Conservation (phyloP, 2,888 invertebrate genomes). For the Drosophila tripunctata region DNA sequence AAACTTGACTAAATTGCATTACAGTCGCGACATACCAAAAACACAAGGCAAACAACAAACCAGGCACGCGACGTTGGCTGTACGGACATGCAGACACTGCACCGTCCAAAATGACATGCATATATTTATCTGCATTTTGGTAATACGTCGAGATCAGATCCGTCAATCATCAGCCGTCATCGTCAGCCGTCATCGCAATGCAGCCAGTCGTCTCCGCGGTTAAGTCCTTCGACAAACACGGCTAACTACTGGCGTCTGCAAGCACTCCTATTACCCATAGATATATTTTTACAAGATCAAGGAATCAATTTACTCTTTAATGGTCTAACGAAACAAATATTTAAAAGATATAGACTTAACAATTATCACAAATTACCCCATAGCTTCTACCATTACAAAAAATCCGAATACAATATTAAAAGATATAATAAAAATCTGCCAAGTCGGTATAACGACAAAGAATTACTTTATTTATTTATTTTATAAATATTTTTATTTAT, state of each 20-base stretch:
- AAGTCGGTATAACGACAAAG: too few relatives aligned
- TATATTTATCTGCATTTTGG: slow-evolving; percentile 7
- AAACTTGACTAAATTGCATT: slow-evolving; percentile 7
- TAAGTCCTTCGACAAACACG: slow-evolving; percentile 7
- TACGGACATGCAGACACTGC: slow-evolving; percentile 2
- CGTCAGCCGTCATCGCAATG: not conserved
- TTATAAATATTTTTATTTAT: too few relatives aligned
- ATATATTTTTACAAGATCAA: not conserved
- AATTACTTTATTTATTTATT: too few relatives aligned
- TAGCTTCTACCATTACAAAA: too few relatives aligned
- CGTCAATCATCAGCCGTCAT: slow-evolving; percentile 7
- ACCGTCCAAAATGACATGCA: slow-evolving; percentile 6
- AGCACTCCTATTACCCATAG: not conserved
- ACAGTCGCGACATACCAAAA: slow-evolving; percentile 27
- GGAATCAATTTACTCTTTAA: too few relatives aligned
- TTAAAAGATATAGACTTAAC: too few relatives aligned
- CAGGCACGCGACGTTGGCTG: slow-evolving; percentile 9
- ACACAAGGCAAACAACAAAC: slow-evolving; percentile 18
- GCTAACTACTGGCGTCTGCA: slow-evolving; percentile 5
- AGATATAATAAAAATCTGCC: too few relatives aligned
- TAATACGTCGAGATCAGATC: not conserved
- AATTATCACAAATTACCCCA: too few relatives aligned
- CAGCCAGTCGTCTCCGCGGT: slow-evolving; percentile 10
- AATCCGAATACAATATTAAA: too few relatives aligned
- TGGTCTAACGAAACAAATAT: too few relatives aligned